Evolutionary conservation across 2,888 invertebrate genomes (phyloP), one percentile per base, ranked within the genome.

Genomic region (Microctonus aethiopoides): DNA sequence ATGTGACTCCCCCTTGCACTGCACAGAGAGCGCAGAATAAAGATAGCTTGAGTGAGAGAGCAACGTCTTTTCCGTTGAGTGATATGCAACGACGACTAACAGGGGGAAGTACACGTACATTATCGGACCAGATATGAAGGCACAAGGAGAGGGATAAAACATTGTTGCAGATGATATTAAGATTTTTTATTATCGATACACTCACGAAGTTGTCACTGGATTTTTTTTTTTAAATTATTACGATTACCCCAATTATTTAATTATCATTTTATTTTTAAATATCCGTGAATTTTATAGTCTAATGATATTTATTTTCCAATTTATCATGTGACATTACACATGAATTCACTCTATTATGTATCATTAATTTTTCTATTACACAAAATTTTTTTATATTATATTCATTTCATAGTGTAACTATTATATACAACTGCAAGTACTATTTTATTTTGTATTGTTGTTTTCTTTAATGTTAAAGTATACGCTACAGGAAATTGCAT

Each of bases 21-120:
- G 46, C 46, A 46, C n/a, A n/a, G 46, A 46, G 26, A 16, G 39
- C 26, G 16, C n/a, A 20, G 9, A 22, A 52, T 39, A 22, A 36
- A 10, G 39, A 52, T 29, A 29, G 29, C 52, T n/a, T 36, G 59
- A 61, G 41, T 11, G n/a, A 26, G n/a, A 51, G 20, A 16, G 57
- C 26, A 16, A 62, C 62, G 34, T 72, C 68, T 41, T 60, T 20
- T 64, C 61, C 54, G 51, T 41, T 54, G 52, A 32, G 26, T 56
- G 68, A 68, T 63, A 64, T 54, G 46, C 34, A 62, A 34, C 13
- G 46, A 13, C 39, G 36, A 46, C 16, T 9, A 29, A 3, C 3
- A 29, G n/a, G 68, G 46, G 59, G 64, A 62, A 59, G 16, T 46
- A 56, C 70, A 70, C 62, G 70, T 69, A 64, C 34, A 52, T 22